Conservation (phyloP, 2,113 vertebrate genomes). For the Gopherus evgoodei region DNA sequence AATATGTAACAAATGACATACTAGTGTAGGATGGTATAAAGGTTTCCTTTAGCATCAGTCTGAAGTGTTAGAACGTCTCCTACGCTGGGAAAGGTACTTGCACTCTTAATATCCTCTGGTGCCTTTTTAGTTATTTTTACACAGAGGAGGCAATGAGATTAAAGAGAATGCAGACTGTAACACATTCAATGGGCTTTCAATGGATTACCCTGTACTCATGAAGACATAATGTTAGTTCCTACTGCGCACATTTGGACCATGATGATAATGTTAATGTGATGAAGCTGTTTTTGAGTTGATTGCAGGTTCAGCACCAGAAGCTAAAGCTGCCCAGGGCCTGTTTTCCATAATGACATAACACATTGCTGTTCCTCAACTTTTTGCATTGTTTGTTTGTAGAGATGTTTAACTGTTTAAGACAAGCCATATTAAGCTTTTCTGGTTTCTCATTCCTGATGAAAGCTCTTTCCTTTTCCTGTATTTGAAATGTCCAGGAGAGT, state of each 20-base stretch:
- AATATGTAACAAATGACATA: neutral
- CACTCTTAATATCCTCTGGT: constrained; percentile 15
- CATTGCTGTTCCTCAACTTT: neutral
- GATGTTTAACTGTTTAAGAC: neutral
- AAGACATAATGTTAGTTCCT: neutral
- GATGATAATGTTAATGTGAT: neutral
- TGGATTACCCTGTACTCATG: neutral
- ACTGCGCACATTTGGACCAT: neutral
- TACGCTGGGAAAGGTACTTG: neutral
- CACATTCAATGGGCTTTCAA: neutral
- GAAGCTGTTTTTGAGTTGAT: neutral
- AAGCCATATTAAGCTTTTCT: neutral
- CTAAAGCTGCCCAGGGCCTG: neutral
- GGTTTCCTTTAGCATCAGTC: neutral
- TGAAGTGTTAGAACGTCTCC: neutral
- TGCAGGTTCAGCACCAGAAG: neutral
- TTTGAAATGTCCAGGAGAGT: neutral
- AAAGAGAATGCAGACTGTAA: neutral
- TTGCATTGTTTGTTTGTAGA: neutral
- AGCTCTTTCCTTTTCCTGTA: neutral
- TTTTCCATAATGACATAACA: neutral
- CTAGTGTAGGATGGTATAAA: neutral
- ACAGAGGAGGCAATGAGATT: neutral
- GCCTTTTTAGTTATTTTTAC: neutral
- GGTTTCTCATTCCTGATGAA: neutral